phyloP scores from a whole-genome alignment of 2,113 vertebrate genomes.

The Colaptes auratus region DNA sequence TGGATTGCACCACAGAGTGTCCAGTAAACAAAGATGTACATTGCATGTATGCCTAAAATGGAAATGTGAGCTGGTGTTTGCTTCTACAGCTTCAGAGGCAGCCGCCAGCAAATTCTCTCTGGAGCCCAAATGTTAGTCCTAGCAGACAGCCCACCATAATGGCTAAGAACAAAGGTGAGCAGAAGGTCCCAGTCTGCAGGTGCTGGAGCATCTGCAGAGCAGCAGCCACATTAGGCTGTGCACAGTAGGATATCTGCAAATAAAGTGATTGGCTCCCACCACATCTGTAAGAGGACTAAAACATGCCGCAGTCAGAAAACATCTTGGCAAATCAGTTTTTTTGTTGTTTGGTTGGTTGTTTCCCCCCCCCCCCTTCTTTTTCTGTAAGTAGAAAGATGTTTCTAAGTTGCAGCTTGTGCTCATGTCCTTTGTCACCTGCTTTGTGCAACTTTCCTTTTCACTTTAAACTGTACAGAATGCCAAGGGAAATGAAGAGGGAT shows the following conservation, averaged over 20 bases:
- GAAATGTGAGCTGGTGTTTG: background rate
- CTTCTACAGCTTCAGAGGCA: conserved; percentile 35
- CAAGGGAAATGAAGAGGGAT: conserved; percentile 51
- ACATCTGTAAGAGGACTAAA: conserved; percentile 17
- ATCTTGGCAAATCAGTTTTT: background rate
- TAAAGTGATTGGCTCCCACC: background rate
- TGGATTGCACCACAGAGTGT: conserved; percentile 23
- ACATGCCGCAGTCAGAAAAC: background rate
- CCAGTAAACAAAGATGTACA: conserved; percentile 49
- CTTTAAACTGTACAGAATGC: conserved; percentile 42
- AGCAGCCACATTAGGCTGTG: background rate
- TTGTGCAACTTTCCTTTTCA: conserved; percentile 51
- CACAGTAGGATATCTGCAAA: background rate
- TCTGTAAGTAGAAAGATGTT: background rate
- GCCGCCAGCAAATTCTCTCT: conserved; percentile 34
- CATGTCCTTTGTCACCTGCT: background rate
- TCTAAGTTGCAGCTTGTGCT: conserved; percentile 22
- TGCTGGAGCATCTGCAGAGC: conserved; percentile 2
- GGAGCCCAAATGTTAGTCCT: conserved; percentile 22
- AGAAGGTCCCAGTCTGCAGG: background rate
- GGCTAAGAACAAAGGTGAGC: conserved; percentile 34
- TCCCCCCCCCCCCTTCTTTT: background rate
- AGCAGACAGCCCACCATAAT: background rate
- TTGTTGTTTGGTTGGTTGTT: too few species aligned
- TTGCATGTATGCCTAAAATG: conserved; percentile 43